Conservation (phyloP, 2,113 vertebrate genomes). For the Falcunculus frontatus region DNA sequence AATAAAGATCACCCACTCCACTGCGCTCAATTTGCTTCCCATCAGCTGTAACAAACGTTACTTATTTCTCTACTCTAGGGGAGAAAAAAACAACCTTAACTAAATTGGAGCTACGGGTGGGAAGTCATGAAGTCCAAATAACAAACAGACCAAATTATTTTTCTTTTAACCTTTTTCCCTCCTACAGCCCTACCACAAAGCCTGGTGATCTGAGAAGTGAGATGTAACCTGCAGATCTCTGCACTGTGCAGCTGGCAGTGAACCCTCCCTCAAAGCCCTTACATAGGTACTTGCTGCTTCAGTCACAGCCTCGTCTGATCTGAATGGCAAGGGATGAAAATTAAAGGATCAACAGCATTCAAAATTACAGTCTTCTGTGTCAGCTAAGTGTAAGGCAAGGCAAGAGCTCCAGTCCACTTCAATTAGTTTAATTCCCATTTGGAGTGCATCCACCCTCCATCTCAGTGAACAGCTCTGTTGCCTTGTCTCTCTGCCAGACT, state of each 20-base stretch:
- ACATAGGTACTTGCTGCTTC: background rate
- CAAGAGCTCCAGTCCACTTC: background rate
- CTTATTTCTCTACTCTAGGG: background rate
- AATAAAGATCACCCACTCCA: constrained; percentile 10
- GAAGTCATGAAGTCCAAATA: background rate
- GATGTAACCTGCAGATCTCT: background rate
- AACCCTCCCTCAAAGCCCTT: background rate
- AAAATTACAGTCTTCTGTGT: background rate
- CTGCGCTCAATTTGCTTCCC: constrained; percentile 34
- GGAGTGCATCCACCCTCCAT: background rate
- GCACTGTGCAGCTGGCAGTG: background rate
- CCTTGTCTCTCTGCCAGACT: background rate
- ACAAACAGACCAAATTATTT: background rate
- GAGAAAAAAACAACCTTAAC: background rate
- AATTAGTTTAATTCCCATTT: constrained; percentile 13
- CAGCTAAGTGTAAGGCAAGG: background rate
- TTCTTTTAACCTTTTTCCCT: background rate
- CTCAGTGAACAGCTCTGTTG: background rate
- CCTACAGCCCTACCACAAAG: background rate
- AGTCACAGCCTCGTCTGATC: background rate
- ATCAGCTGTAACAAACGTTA: constrained; percentile 1
- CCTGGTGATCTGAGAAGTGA: background rate
- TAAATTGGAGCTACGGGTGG: background rate
- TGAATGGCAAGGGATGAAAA: background rate
- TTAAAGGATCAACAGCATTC: background rate